Evolutionary conservation across 2,797 vertebrate genomes (phyloP).

Genomic region (Lacerta bilineata): DNA sequence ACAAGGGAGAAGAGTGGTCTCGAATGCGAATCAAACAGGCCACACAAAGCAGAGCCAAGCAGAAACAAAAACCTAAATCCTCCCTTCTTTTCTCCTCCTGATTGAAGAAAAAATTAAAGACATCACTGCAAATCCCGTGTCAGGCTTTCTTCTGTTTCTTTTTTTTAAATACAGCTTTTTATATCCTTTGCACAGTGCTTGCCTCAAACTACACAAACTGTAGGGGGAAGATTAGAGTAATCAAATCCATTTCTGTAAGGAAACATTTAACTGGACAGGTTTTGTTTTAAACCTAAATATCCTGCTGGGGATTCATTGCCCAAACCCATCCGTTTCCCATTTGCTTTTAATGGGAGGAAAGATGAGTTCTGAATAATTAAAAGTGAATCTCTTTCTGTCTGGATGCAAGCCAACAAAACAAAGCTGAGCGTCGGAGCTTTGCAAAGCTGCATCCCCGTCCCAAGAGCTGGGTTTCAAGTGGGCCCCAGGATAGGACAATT

Average conservation of each 20-base stretch:
- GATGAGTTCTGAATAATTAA: conserved; percentile 72
- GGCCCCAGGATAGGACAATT: neutral
- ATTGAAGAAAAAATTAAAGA: neutral
- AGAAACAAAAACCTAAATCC: neutral
- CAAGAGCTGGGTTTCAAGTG: neutral
- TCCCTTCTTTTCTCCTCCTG: fast-evolving
- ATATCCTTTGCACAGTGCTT: conserved; percentile 25
- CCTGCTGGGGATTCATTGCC: conserved; percentile 66
- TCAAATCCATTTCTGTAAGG: conserved; percentile 64
- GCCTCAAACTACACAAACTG: conserved; percentile 13
- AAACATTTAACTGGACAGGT: conserved; percentile 67
- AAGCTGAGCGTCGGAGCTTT: neutral
- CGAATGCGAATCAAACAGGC: neutral
- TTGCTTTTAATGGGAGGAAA: conserved; percentile 68
- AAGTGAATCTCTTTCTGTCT: conserved; percentile 36
- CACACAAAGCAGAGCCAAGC: fast-evolving
- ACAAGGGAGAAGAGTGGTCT: neutral
- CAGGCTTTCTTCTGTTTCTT: neutral
- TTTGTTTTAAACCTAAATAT: conserved; percentile 63
- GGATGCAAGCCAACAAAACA: neutral
- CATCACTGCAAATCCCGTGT: conserved; percentile 2
- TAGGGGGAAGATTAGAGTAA: conserved; percentile 48
- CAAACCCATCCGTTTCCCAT: conserved; percentile 63
- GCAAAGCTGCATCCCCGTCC: neutral
- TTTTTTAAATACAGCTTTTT: neutral